Evolutionary conservation across 2,888 invertebrate genomes (phyloP).

Genomic region (Ochropleura leucogaster): DNA sequence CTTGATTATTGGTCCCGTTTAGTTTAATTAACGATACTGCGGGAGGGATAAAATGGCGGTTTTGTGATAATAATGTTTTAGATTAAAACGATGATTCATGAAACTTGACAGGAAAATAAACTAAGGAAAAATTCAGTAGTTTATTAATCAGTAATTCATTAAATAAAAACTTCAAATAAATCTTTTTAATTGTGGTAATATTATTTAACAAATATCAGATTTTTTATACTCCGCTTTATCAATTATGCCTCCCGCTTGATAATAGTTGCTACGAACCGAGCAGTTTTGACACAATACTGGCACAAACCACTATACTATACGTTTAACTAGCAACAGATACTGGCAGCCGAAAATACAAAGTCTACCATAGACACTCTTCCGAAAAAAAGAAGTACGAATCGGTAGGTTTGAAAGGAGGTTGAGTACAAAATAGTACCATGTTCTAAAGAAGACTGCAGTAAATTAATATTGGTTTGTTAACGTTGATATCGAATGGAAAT

Average conservation of each 20-base stretch:
- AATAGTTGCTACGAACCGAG: conserved; percentile 7
- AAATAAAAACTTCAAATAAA: neutral
- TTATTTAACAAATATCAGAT: neutral
- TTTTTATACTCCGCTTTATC: neutral
- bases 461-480: conserved; percentile 24
- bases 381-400: neutral
- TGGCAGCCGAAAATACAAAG: neutral
- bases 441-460: conserved; percentile 24
- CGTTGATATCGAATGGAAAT: conserved; percentile 63
- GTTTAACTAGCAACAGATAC: neutral
- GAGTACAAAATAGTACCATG: conserved; percentile 4
- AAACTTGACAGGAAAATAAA: neutral
- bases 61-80: conserved; percentile 7
- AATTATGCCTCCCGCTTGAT: conserved; percentile 19
- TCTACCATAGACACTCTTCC: conserved; percentile 1
- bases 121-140: neutral
- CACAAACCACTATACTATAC: neutral
- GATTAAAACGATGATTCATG: neutral
- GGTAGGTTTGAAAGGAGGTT: conserved; percentile 10
- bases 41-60: conserved; percentile 42
- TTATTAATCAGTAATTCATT: neutral
- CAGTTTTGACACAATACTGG: conserved; percentile 27
- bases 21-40: conserved; percentile 48
- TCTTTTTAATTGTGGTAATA: neutral
- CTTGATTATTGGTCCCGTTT: conserved; percentile 37